Evolutionary conservation across 2,888 invertebrate species (phyloP).

Genomic region (Gandaritis pyraliata): DNA sequence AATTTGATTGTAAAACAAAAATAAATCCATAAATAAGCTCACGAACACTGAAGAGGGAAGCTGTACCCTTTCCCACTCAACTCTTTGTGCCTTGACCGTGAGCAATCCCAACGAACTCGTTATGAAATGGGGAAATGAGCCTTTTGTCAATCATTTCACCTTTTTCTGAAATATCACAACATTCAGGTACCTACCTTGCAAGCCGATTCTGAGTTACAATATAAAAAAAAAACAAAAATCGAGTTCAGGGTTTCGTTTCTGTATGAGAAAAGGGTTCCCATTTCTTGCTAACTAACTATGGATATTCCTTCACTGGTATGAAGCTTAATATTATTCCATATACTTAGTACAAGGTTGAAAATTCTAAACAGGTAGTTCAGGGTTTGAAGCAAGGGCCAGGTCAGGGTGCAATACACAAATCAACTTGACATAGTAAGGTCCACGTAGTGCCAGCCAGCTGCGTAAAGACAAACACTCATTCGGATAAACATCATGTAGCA

Average conservation of each 20-base stretch:
- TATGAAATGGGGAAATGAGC: conserved; percentile 31
- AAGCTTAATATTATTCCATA: no score
- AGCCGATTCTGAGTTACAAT: no score
- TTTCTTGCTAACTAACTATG: no score
- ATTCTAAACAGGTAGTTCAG: conserved; percentile 27
- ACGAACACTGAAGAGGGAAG: conserved; percentile 5
- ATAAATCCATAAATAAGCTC: conserved; percentile 6
- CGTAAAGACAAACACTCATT: conserved; percentile 9
- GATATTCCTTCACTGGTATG: no score
- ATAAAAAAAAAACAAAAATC: no score
- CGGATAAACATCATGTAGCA: neutral
- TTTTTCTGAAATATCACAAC: conserved; percentile 4
- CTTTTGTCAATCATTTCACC: conserved; percentile 17
- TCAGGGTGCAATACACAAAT: conserved; percentile 44
- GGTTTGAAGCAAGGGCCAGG: conserved; percentile 15
- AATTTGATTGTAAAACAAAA: conserved; percentile 20
- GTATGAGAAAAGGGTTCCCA: no score
- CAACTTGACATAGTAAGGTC: conserved; percentile 41
- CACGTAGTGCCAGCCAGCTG: conserved; percentile 25
- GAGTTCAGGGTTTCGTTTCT: no score
- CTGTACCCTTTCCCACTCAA: conserved; percentile 15
- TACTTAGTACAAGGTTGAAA: conserved; percentile 7
- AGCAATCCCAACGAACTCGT: conserved; percentile 36
- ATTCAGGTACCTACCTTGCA: neutral
- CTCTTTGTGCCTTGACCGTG: conserved; percentile 40